Base-by-base conservation (phyloP, 2,113 vertebrate genomes). In the Corythornis cristatus region DNA sequence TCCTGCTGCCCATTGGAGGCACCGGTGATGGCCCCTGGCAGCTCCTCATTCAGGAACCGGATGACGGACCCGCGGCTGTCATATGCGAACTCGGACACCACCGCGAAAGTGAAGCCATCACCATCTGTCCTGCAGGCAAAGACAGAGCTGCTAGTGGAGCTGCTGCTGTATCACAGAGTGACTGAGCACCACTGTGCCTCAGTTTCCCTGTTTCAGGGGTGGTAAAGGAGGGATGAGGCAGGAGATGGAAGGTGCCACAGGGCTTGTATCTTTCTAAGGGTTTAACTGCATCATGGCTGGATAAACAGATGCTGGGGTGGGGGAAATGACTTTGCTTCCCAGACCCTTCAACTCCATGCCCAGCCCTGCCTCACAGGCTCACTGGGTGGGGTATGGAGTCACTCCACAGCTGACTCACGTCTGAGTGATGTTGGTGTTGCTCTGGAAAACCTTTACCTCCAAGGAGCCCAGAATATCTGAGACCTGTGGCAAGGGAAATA, bases 341-440 rank as follows among this genome's bases (percentile, higher is more conserved):
- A 58, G 37, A 85, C 3, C 8, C 28, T 46, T 25, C 1, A 6
- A 35, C 5, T 15, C 21, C 18, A 6, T 2, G 16, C 5, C 56
- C 33, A 64, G 25, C 21, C 18, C n/a, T 73, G 71, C 13, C 29
- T 23, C 5, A 1, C 5, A 0, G 0, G 11, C 16, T 83, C 16
- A n/a, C 21, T 46, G 8, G 31, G 26, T 57, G 22, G 76, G 68
- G 42, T 46, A 58, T 0, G 1, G 50, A 46, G 23, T 56, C 13
- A 8, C 9, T 37, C 48, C 48, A 26, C 33, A 26, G 78, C 42
- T 0, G 18, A 93, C 96, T 96, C 67, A 96, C 96, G 0, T 89
- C 79, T 79, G 71, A 15, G 85, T 95, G 82, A 96, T 77, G 46
- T 96, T 89, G 88, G 60, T 86, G 85, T 93, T 96, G 46, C 67